A percentile compares a stretch with the other conserved stretches of the same genome.
Evolutionary conservation across 2,797 vertebrate genomes (phyloP).

Genomic region (Clarias laeviceps): DNA sequence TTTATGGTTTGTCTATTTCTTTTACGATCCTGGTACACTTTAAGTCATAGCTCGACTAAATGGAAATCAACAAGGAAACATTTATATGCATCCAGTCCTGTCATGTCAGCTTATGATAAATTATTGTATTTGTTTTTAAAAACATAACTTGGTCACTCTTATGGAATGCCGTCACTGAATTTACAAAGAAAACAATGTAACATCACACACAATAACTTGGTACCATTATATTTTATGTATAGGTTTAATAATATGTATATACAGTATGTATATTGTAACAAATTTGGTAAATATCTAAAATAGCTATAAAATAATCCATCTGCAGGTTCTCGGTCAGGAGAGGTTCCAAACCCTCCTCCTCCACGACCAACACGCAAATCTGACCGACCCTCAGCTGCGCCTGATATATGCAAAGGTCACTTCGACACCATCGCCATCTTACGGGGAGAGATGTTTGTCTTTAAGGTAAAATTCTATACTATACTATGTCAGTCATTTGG

Average conservation of each 20-base stretch:
- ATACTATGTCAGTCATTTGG: not conserved
- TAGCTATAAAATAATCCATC: not conserved
- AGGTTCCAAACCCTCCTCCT: conserved; percentile 44
- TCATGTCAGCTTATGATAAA: not conserved
- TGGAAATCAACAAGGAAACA: not conserved
- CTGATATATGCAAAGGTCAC: conserved; percentile 88
- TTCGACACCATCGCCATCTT: conserved; percentile 89
- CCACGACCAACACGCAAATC: conserved; percentile 69
- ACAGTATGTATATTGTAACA: not conserved
- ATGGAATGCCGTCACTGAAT: not conserved
- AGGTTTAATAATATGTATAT: not conserved
- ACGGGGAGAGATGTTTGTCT: conserved; percentile 91
- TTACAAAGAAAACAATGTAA: not conserved
- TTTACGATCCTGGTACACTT: not conserved
- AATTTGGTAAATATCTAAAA: not conserved
- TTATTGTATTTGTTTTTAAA: not conserved
- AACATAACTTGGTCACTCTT: not conserved
- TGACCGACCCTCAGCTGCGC: conserved; percentile 73
- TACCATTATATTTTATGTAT: not conserved
- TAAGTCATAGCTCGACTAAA: not conserved
- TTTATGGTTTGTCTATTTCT: conserved; percentile 77
- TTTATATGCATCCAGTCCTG: not conserved
- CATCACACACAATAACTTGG: not conserved
- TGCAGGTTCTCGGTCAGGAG: conserved; percentile 72
- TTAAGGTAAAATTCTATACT: conserved; percentile 78